Percentiles rank a stretch among this genome's conserved stretches.
Conservation (phyloP, 2,113 vertebrate species). For the Tyto alba region DNA sequence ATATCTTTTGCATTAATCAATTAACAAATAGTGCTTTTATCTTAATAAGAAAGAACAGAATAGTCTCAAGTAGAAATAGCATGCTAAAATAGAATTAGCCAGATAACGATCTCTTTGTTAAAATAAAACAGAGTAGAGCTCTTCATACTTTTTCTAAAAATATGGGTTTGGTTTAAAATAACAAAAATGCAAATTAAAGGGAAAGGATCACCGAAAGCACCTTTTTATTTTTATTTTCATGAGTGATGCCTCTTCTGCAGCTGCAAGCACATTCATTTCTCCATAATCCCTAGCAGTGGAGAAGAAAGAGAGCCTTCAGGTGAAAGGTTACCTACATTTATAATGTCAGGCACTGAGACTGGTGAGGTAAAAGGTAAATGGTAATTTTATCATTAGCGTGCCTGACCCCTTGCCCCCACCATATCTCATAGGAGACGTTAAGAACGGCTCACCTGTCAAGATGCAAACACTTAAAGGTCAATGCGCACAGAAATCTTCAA, state of each 20-base stretch:
- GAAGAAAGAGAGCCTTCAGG: constrained; percentile 69
- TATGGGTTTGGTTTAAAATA: background rate
- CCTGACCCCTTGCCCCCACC: constrained; percentile 72
- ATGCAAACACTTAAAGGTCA: constrained; percentile 78
- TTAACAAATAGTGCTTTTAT: background rate
- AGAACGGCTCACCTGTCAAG: constrained; percentile 72
- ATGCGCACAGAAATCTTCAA: constrained; percentile 70
- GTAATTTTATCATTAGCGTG: constrained; percentile 84
- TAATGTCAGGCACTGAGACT: constrained; percentile 73
- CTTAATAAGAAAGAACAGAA: background rate
- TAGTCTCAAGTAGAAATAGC: background rate
- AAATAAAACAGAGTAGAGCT: background rate
- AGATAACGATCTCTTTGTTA: background rate
- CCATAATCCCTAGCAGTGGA: constrained; percentile 44
- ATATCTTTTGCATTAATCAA: background rate
- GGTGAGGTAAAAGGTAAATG: constrained; percentile 77
- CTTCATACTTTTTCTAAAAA: background rate
- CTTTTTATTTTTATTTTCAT: background rate
- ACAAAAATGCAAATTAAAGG: background rate
- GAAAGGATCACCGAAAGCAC: background rate
- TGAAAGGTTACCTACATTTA: constrained; percentile 82
- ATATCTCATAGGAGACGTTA: constrained; percentile 71
- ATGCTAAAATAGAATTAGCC: background rate
- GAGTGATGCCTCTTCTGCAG: constrained; percentile 11
- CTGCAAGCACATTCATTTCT: constrained; percentile 30